These are phyloP conservation scores for Sebastes reedi DNA, from an alignment of 2,797 vertebrate species.

Conservation along the genomic window DNA sequence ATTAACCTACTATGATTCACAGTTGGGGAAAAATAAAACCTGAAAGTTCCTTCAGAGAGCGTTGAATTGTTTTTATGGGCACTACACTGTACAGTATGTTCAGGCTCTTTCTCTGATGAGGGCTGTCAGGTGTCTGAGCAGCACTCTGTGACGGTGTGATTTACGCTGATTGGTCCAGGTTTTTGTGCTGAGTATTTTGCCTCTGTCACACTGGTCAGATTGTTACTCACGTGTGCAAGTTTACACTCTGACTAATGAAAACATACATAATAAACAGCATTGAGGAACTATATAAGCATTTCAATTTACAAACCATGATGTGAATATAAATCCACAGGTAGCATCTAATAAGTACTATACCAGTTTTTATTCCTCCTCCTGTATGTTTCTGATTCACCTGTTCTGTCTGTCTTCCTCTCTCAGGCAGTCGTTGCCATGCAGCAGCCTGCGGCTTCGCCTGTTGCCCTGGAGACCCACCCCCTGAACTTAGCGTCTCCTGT, in stretches of 20 bases:
- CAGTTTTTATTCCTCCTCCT: neutral
- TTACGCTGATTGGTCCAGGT: too few species aligned
- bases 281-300: neutral
- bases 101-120: neutral
- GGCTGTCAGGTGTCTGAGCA: neutral
- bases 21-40: too few species aligned
- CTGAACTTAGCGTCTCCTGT: constrained; percentile 84
- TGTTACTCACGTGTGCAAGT: neutral
- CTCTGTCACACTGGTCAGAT: neutral
- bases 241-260: neutral
- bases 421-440: constrained; percentile 90
- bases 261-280: neutral
- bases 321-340: neutral
- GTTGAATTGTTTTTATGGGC: neutral
- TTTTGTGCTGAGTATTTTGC: too few species aligned
- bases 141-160: too few species aligned
- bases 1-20: too few species aligned
- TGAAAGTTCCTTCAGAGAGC: too few species aligned
- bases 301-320: neutral
- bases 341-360: neutral
- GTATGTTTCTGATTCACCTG: neutral
- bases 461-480: constrained; percentile 85
- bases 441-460: constrained; percentile 81
- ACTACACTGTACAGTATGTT: neutral
- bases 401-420: neutral